Conservation (phyloP, 1,140 invertebrate genomes). For the Zelostemma sp. region DNA sequence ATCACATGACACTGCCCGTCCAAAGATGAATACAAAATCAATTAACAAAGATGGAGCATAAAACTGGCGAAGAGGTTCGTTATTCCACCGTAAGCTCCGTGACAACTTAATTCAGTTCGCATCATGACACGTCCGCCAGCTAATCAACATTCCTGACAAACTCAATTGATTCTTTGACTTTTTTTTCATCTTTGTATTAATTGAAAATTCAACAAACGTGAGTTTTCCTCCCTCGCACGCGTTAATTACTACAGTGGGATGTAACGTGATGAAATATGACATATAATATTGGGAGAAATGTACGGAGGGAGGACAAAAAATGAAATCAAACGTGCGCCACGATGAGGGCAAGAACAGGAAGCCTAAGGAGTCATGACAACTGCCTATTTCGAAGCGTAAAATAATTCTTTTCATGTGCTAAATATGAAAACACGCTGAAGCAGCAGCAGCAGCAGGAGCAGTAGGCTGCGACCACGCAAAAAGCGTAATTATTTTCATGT, state of each 20-base stretch:
- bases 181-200: too few relatives aligned
- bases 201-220: too few relatives aligned
- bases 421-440: conserved; percentile 38
- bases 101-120: conserved; percentile 46
- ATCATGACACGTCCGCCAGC: conserved; percentile 25
- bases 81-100: conserved; percentile 36
- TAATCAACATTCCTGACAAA: conserved; percentile 2
- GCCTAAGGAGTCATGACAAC: conserved; percentile 28
- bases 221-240: too few relatives aligned
- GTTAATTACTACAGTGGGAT: too few relatives aligned
- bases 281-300: too few relatives aligned
- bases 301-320: not conserved
- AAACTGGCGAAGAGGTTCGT: conserved; percentile 27
- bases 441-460: conserved; percentile 4
- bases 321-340: conserved; percentile 3
- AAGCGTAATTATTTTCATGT: conserved; percentile 55
- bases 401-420: conserved; percentile 27
- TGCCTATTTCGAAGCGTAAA: conserved; percentile 25
- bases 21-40: conserved; percentile 42
- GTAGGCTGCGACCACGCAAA: conserved; percentile 40
- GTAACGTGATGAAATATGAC: too few relatives aligned
- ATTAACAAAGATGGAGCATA: conserved; percentile 41
- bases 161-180: too few relatives aligned
- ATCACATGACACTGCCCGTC: conserved; percentile 32
- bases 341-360: conserved; percentile 7